Evolutionary conservation across 1,140 invertebrate genomes (phyloP), one percentile per base, ranked within the genome.

Genomic region (Cotesia chilonis): DNA sequence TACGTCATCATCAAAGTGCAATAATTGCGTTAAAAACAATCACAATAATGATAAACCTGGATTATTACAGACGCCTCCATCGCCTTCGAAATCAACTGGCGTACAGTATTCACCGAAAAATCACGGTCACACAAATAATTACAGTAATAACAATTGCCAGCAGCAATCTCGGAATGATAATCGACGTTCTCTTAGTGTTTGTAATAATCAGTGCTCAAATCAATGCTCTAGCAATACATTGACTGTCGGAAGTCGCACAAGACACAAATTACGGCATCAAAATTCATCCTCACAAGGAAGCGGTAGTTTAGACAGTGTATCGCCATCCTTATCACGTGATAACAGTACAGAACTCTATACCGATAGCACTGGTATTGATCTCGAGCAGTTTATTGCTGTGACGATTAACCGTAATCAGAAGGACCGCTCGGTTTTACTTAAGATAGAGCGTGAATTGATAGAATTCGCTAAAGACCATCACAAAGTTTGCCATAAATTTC

Each of bases 341-440:
- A 96, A 94, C 71, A 96, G 93, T 83, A 91, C 91, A 36, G 95
- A 97, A 74, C 91, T 92, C 70, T 91, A 91, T 75, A 91, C 89
- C 4, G 94, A 95, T 79, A 92, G 91, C 68, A 93, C 93, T 70
- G 93, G 94, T 17, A 91, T 92, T 47, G 94, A 98, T 85, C 85
- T 98, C 69, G 90, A 94, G 59, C 90, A 91, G 65, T 98, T 98
- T 83, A 94, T 98, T 68, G 92, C 92, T 41, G 94, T 95, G 67
- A 97, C 96, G 0, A 88, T 98, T 66, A 96, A 97, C 84, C 94
- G 95, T 81, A 96, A 95, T 85, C 90, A 89, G 4, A 95, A 96
- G 79, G 96, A 98, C 86, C 87, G 95, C 12, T 90, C 92, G 68
- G 92, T 95, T 36, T 85, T 98, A 71, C 84, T 98, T 7, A 92